These are phyloP conservation scores for Danionella cerebrum DNA, from an alignment of 2,113 vertebrate genomes.

Conservation along the genomic window DNA sequence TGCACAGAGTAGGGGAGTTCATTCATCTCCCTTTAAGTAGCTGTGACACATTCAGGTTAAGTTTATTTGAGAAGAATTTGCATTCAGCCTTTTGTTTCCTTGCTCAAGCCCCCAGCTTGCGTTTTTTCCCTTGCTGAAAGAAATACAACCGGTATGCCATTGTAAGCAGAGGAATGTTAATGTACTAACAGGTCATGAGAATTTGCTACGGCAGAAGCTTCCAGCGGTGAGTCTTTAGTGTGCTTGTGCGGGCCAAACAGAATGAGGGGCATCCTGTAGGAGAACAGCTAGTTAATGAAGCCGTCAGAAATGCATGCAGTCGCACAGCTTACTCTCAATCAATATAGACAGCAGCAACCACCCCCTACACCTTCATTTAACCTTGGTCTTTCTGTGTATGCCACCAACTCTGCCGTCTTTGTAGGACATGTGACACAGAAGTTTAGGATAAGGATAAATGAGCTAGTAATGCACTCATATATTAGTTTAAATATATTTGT, in stretches of 20 bases:
- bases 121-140: not conserved
- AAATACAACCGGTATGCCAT: not conserved
- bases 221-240: not conserved
- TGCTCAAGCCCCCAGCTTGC: not conserved
- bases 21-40: conserved; percentile 2
- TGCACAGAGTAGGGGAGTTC: not conserved
- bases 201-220: not conserved
- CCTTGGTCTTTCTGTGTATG: not conserved
- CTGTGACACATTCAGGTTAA: conserved; percentile 23
- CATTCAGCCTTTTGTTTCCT: not conserved
- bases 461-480: too few relatives aligned
- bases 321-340: conserved; percentile 4
- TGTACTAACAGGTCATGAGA: not conserved
- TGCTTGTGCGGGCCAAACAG: not conserved
- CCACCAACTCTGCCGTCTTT: not conserved
- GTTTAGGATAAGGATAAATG: too few relatives aligned
- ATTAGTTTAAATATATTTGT: not conserved
- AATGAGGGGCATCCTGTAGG: not conserved
- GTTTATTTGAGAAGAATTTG: conserved; percentile 13
- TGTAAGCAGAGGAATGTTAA: not conserved
- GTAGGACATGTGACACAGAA: not conserved
- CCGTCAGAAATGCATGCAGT: conserved; percentile 2
- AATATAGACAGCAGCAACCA: conserved; percentile 13
- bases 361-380: not conserved
- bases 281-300: conserved; percentile 6